Percentiles rank a stretch among this genome's conserved stretches.
Conservation (phyloP, 2,888 invertebrate species). For the Catocala sponsa region DNA sequence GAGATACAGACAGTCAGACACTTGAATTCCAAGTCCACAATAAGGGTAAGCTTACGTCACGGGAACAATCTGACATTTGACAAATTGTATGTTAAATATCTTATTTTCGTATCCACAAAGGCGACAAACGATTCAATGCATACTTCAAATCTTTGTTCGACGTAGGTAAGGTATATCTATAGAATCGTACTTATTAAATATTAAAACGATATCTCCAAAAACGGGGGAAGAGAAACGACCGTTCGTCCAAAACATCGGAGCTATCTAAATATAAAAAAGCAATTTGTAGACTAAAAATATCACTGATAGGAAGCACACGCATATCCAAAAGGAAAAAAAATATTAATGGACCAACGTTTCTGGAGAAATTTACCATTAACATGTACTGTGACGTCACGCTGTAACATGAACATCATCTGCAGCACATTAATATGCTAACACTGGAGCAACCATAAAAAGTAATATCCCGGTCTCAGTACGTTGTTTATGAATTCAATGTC, state of each 20-base stretch:
- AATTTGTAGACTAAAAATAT: slow-evolving; percentile 24
- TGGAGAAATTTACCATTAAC: slow-evolving; percentile 32
- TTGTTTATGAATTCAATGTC: slow-evolving; percentile 44
- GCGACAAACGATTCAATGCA: no score
- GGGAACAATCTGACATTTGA: no score
- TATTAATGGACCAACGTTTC: slow-evolving; percentile 25
- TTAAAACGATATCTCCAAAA: slow-evolving; percentile 11
- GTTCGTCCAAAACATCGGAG: slow-evolving; percentile 28
- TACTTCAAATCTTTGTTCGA: no score
- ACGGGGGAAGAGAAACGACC: slow-evolving; percentile 3
- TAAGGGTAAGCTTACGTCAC: no score
- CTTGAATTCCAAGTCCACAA: no score
- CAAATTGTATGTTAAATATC: no score
- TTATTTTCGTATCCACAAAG: no score
- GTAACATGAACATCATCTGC: slow-evolving; percentile 34
- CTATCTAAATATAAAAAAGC: slow-evolving; percentile 31
- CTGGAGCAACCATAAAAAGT: slow-evolving; percentile 34
- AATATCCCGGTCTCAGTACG: slow-evolving; percentile 29
- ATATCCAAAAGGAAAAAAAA: slow-evolving; percentile 43
- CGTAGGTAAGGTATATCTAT: no score
- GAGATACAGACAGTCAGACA: no score
- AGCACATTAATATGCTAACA: slow-evolving; percentile 36
- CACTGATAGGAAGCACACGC: slow-evolving; percentile 14
- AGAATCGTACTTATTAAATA: slow-evolving; percentile 6
- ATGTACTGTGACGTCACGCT: slow-evolving; percentile 27